Evolutionary conservation across 2,888 invertebrate species (phyloP), one percentile per base, ranked within the genome.

Genomic region (Pherbina coryleti): DNA sequence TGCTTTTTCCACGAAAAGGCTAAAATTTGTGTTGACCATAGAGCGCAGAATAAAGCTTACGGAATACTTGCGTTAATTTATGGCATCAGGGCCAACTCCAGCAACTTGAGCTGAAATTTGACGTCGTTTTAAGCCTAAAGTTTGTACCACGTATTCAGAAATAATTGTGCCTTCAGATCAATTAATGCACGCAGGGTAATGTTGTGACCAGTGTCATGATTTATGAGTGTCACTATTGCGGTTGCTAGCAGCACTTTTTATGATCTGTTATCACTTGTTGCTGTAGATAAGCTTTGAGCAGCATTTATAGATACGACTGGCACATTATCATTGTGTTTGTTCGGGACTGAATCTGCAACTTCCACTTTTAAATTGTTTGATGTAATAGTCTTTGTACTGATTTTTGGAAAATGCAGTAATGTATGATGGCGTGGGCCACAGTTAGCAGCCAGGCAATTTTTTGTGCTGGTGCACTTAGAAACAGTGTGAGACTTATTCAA

Each of bases 111-210:
- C 55, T 8, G 66, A 51, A 34, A 19, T 53, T 9, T 25, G 17
- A 5, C 44, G 28, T 17, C 73, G 28, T 49, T 44, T 60, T 19
- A 73, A 37, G 11, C 49, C 60, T 4, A 73, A 57, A 9, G 44
- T 8, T 44, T 73, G 73, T 14, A 73, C 73, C 11, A 19, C 73
- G 17, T 60, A 17, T 31, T 73, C 73, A 5, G 73, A 44, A 37
- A 73, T 73, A 17, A 73, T 60, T 5, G 73, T 73, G 3, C 25
- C 73, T 62, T 73, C 73, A 5, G 73, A 22, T 73, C 73, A 4
- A 73, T 49, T 19, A 73, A 28, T 31, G 31, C 64, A 14, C 64
- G 64, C 2, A 64, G 5, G 11, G 14, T 64, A 64, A 34, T 28
- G 8, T 9, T 28, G 25, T 31, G 28, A 5, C 64, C 34, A 64